Base-by-base conservation (phyloP, 2,797 vertebrate species). In the Glossophaga mutica region DNA sequence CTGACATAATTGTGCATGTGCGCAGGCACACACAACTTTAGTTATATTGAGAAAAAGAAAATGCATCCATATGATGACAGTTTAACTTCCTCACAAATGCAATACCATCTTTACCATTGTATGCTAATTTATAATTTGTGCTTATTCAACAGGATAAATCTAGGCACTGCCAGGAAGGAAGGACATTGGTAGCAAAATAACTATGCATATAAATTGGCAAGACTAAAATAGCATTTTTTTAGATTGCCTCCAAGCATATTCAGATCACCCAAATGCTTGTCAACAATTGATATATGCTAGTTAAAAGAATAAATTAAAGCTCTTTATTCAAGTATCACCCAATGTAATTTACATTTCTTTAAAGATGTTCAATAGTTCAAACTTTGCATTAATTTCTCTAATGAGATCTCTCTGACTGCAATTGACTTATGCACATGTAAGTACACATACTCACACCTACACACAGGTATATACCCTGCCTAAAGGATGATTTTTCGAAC, bases 271-370 rank as follows among this genome's bases (percentile, higher is more conserved):
- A 52, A 26, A 24, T 77, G 44, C 37, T 74, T 90, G 93, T 91
- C 90, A 89, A 84, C 74, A 91, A 67, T 10, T 73, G 73, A 78
- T 87, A 90, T 4, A 46, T 26, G 10, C 44, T 87, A 52, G n/a
- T 74, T 94, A 82, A 90, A 85, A 91, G 81, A 93, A 78, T 39
- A 85, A 88, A 87, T 81, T 32, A 90, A 77, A 90, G 37, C 26
- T 87, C 79, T 94, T 57, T 85, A 55, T 90, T 81, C 73, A 87
- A 32, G 57, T 84, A 92, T 34, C 46, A 77, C 67, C 87, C 3
- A 6, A 48, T 57, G 16, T 24, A 79, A 88, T 73, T 94, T 94
- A 65, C 46, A 76, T 57, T 95, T 95, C 44, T 97, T 90, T 62
- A 81, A 92, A 88, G 67, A 86, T 39, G 76, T 71, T 74, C 50